phyloP scores from a whole-genome alignment of 2,888 invertebrate species.

The Drosophila dives region DNA sequence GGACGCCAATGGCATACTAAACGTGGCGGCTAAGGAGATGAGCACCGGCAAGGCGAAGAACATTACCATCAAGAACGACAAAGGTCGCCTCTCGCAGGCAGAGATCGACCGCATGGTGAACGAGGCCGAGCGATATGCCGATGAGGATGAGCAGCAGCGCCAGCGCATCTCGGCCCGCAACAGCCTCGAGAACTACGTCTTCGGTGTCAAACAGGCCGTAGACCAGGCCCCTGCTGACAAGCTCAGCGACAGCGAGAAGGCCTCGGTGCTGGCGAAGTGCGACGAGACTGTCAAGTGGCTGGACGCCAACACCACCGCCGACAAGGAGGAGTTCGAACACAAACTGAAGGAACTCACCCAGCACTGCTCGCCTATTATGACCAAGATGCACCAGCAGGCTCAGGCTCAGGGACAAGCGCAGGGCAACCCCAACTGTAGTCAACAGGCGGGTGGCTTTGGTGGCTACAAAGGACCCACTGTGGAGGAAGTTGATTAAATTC shows the following conservation, averaged over 20 bases:
- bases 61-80: background rate
- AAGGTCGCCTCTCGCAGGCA: background rate
- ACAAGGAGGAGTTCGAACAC: conserved; percentile 90
- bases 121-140: conserved; percentile 62
- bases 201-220: conserved; percentile 27
- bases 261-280: background rate
- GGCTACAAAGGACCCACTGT: background rate
- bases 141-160: conserved; percentile 31
- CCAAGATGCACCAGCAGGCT: background rate
- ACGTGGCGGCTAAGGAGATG: background rate
- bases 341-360: conserved; percentile 60
- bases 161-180: conserved; percentile 30
- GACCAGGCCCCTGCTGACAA: background rate
- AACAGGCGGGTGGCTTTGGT: background rate
- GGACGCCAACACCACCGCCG: conserved; percentile 91
- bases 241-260: background rate
- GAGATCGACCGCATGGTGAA: background rate
- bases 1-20: background rate
- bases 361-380: background rate
- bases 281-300: conserved; percentile 86
- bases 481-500: background rate
- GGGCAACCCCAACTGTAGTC: background rate
- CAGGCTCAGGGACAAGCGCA: too few species aligned
- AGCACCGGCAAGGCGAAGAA: background rate
- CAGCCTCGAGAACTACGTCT: conserved; percentile 29